Evolutionary conservation across 2,888 invertebrate genomes (phyloP), one percentile per base, ranked within the genome.

Genomic region (Pseudococcus jackbeardsleyi): DNA sequence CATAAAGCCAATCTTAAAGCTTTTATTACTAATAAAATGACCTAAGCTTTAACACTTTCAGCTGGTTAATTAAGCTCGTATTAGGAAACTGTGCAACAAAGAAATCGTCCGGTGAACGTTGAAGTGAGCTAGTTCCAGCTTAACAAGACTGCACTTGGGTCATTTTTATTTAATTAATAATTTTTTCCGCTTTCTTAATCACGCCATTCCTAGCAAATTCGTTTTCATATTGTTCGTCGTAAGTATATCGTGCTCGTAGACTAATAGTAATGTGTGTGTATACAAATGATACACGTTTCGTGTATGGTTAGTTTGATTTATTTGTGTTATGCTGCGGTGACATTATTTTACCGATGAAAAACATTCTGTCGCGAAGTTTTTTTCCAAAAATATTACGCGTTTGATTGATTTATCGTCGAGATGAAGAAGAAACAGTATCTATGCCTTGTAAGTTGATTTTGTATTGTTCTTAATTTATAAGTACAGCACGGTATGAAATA

Each of bases 121-220:
- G 26, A 33, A 72, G 19, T n/a, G 42, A 42, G 79, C 42, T n/a
- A 79, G n/a, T 79, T 79, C 42, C 79, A 79, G 42, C 79, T 46
- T 79, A 79, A 42, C 79, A 19, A 79, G 79, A 54, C 85, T 85
- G 85, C 85, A 85, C 50, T 33, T 85, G 42, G 86, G 86, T 86
- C 86, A 86, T 77, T 87, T 77, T 79, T 87, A 77, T 87, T 54
- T 87, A 87, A 87, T 87, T 87, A 87, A 87, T 86, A 86, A 86
- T 87, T 77, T 87, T 87, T 87, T 87, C 87, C 87, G 87, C 87
- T 87, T 87, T 87, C 87, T 87, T 87, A 79, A 87, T 87, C 87
- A 77, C 87, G 79, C 79, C 79, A 79, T 59, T 64, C 22, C 64
- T 42, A 8, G 42, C 86, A 64, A 86, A 86, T 86, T 86, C 86